Base-by-base conservation (phyloP, 2,888 invertebrate genomes). In the Phragmatobia fuliginosa region DNA sequence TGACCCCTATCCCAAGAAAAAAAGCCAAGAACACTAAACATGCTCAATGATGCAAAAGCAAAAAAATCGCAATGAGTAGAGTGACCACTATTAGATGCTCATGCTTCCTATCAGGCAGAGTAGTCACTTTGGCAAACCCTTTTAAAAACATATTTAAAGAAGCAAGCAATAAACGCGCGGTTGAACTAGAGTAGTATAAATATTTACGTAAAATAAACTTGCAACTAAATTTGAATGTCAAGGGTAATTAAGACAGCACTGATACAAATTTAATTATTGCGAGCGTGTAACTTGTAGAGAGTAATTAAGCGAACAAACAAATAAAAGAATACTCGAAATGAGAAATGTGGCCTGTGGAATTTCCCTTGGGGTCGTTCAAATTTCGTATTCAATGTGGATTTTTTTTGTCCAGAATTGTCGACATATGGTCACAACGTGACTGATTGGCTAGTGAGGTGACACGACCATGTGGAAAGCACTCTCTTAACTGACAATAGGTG, bases 141-240 rank as follows among this genome's bases (percentile, higher is more conserved):
- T n/a, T n/a, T 10, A 1, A 10, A 10, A 36, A 1, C 1, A 10
- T 1, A 36, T 36, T 6, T 10, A 36, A 49, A 49, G 1, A 49
- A 49, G 21, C 21, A 49, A 21, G 8, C n/a, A 7, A 49, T 21
- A 49, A 21, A 49, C 0, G 8, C 21, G 45, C 45, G 45, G 45
- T 49, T 49, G 10, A 49, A 49, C 45, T n/a, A 49, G 45, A 49
- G n/a, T 49, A 49, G 21, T 8, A 25, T 52, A n/a, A 14, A 52
- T n/a, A n/a, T n/a, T 52, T 52, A 41, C 67, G 36, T 25, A 25
- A 25, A 67, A 60, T 25, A 25, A 25, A 67, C 45, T 49, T 56
- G 62, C 66, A 66, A 66, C 32, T 70, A 68, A 66, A 8, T 25
- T 11, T 56, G 25, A 33, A n/a, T 31, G 32, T 31, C 38, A 56